Conservation (phyloP, 2,888 invertebrate species). For the Dioctria rufipes region DNA sequence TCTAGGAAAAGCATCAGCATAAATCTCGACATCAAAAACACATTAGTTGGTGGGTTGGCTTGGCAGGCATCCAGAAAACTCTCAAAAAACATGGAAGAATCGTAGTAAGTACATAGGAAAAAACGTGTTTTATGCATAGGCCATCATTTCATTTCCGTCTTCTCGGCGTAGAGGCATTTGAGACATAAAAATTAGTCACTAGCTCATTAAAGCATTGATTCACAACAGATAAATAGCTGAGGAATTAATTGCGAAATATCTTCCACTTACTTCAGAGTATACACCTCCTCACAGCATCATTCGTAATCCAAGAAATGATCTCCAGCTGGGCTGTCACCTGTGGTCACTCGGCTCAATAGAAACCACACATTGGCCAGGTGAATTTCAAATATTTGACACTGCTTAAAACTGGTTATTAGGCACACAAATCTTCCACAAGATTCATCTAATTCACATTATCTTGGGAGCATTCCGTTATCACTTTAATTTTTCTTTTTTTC, state of each 20-base stretch:
- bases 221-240: not conserved
- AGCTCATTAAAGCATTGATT: not conserved
- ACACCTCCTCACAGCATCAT: constrained; percentile 11
- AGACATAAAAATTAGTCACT: not conserved
- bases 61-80: constrained; percentile 2
- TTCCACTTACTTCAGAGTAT: constrained; percentile 1
- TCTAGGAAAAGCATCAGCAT: not conserved
- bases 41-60: constrained; percentile 37
- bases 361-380: constrained; percentile 38
- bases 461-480: not conserved
- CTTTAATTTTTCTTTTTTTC: constrained; percentile 8
- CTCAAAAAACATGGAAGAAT: constrained; percentile 24
- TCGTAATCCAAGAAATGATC: constrained; percentile 30
- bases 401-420: constrained; percentile 26
- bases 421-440: constrained; percentile 7
- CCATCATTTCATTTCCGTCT: constrained; percentile 32
- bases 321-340: constrained; percentile 39
- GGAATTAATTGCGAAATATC: constrained; percentile 32
- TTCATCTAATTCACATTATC: constrained; percentile 8
- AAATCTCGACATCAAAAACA: constrained; percentile 34
- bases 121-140: constrained; percentile 25
- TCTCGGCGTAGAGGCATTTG: not conserved
- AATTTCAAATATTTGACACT: constrained; percentile 37
- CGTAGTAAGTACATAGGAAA: not conserved
- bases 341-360: constrained; percentile 24